Evolutionary conservation across 1,140 invertebrate species (phyloP).

Genomic region (Drosophila parabipectinata): DNA sequence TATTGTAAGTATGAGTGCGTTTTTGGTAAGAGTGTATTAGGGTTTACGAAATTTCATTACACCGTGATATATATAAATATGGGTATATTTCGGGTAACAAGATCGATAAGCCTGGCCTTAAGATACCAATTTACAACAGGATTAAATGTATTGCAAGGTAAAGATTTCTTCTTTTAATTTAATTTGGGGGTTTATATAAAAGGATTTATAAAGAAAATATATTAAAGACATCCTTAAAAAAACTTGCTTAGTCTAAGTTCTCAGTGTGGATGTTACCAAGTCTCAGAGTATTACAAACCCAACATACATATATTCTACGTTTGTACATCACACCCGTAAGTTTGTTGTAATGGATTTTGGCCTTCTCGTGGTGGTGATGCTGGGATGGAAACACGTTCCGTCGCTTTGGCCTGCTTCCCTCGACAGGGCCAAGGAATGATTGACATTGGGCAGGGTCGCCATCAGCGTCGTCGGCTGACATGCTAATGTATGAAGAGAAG

Average conservation of each 20-base stretch:
- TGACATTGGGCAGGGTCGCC: slow-evolving; percentile 78
- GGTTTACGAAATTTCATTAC: slow-evolving; percentile 35
- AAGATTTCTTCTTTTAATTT: no score
- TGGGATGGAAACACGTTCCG: slow-evolving; percentile 53
- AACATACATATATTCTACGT: not conserved
- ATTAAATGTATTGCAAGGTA: not conserved
- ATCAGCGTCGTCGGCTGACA: slow-evolving; percentile 51
- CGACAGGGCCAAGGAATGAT: slow-evolving; percentile 60
- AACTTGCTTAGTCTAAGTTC: slow-evolving; percentile 12
- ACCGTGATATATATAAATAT: slow-evolving; percentile 1
- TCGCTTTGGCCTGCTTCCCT: slow-evolving; percentile 69
- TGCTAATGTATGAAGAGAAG: slow-evolving; percentile 59
- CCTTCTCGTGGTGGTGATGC: not conserved
- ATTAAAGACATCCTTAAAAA: no score
- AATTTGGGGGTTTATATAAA: no score
- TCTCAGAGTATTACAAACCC: slow-evolving; percentile 37
- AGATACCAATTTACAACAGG: not conserved
- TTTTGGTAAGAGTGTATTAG: slow-evolving; percentile 44
- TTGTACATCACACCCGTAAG: slow-evolving; percentile 34
- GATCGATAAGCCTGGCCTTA: not conserved
- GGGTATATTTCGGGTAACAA: not conserved
- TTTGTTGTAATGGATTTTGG: slow-evolving; percentile 67
- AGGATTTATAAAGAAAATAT: no score
- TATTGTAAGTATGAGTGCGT: slow-evolving; percentile 53
- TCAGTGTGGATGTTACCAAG: slow-evolving; percentile 56